Percentiles rank a stretch among this genome's conserved stretches.
Evolutionary conservation across 2,888 invertebrate genomes (phyloP).

Genomic region (Periphyllus acericola): DNA sequence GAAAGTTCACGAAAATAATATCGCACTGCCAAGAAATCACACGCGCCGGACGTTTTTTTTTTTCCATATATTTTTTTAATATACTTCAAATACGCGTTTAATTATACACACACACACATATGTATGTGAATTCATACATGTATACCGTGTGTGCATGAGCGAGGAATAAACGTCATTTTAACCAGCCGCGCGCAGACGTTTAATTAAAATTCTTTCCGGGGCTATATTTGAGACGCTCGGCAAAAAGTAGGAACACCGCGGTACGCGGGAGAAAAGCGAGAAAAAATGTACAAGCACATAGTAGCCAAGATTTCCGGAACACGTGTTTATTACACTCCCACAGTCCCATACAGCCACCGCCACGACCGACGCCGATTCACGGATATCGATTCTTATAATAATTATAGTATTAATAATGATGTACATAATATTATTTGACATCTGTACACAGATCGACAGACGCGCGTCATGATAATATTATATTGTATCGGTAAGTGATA

Average conservation of each 20-base stretch:
- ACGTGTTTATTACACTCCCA: slow-evolving; percentile 8
- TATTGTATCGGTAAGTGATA: not conserved
- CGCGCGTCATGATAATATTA: not conserved
- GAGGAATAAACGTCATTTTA: slow-evolving; percentile 24
- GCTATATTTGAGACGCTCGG: slow-evolving; percentile 22
- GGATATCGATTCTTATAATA: not conserved
- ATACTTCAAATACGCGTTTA: slow-evolving; percentile 37
- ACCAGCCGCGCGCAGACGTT: slow-evolving; percentile 19
- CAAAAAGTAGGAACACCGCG: not conserved
- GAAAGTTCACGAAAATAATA: slow-evolving; percentile 41
- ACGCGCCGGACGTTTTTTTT: slow-evolving; percentile 15
- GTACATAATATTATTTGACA: too few relatives aligned
- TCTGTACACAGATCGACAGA: not conserved
- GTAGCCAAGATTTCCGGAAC: slow-evolving; percentile 46
- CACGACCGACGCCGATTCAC: not conserved
- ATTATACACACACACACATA: not conserved
- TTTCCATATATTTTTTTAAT: not conserved
- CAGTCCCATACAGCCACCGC: not conserved
- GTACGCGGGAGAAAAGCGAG: not conserved
- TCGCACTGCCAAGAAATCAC: slow-evolving; percentile 50
- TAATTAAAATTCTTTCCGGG: slow-evolving; percentile 54
- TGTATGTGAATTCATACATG: not conserved
- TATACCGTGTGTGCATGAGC: not conserved
- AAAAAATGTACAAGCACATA: not conserved
- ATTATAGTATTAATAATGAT: too few relatives aligned